These are phyloP conservation scores for Nyctalus aviator DNA, from an alignment of 2,797 vertebrate species.

Conservation along the genomic window DNA sequence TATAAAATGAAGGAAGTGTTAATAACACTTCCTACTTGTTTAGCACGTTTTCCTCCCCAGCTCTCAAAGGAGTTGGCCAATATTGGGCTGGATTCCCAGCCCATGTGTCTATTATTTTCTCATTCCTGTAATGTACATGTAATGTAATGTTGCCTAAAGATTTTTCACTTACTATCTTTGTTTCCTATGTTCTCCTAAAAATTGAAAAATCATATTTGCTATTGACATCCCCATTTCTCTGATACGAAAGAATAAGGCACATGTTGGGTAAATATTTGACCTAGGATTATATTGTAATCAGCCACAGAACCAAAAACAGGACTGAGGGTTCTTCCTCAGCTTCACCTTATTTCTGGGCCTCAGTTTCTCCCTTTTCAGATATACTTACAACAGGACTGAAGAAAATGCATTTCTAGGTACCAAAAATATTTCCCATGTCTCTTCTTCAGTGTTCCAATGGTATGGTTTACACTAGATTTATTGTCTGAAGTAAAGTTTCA, in stretches of 20 bases:
- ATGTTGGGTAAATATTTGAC: neutral
- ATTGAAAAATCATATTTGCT: constrained; percentile 3
- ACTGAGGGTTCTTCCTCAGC: neutral
- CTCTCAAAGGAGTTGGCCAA: constrained; percentile 60
- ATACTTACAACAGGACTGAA: constrained; percentile 40
- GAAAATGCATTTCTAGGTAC: constrained; percentile 49
- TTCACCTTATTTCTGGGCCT: constrained; percentile 8
- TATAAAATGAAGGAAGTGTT: constrained; percentile 70
- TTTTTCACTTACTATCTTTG: neutral
- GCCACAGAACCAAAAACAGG: neutral
- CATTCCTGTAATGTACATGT: constrained; percentile 26
- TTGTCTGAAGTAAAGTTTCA: constrained; percentile 71
- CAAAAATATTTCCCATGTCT: neutral
- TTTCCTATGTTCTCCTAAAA: neutral
- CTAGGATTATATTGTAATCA: neutral
- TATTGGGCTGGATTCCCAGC: constrained; percentile 39
- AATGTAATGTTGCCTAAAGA: neutral
- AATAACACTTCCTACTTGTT: constrained; percentile 69
- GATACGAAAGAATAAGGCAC: neutral
- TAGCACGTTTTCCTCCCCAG: constrained; percentile 56
- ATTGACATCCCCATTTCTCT: constrained; percentile 22
- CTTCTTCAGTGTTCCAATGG: constrained; percentile 47
- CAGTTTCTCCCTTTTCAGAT: constrained; percentile 32
- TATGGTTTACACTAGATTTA: constrained; percentile 66
- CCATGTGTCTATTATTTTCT: constrained; percentile 65